Percentiles rank a stretch among this genome's conserved stretches.
Conservation (phyloP, 2,888 invertebrate genomes). For the Oegoconia quadripuncta region DNA sequence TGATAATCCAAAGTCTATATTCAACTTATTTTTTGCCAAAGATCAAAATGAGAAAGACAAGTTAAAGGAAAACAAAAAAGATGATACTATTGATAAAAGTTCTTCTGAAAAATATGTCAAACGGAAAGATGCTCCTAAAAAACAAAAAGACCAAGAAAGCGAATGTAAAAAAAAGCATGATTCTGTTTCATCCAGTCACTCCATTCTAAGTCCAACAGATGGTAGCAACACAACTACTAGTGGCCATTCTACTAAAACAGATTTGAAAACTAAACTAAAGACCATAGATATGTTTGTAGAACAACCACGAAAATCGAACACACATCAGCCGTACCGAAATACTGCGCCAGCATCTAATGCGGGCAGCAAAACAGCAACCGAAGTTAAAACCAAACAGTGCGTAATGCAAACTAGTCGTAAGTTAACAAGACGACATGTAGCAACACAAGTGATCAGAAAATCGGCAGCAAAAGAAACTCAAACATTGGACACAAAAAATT, state of each 20-base stretch:
- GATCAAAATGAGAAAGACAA: constrained; percentile 30
- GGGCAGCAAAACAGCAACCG: constrained; percentile 31
- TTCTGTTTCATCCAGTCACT: constrained; percentile 47
- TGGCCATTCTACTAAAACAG: constrained; percentile 40
- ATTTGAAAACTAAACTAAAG: constrained; percentile 53
- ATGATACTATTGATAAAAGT: constrained; percentile 37
- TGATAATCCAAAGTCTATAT: constrained; percentile 41
- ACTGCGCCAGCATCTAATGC: constrained; percentile 34
- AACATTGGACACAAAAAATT: constrained; percentile 33
- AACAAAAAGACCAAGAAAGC: constrained; percentile 33
- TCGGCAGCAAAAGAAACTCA: constrained; percentile 44
- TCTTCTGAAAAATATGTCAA: constrained; percentile 66
- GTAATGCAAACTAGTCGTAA: constrained; percentile 28
- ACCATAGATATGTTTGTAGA: constrained; percentile 63
- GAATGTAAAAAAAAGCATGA: constrained; percentile 39
- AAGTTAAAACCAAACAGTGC: constrained; percentile 30
- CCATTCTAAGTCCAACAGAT: constrained; percentile 48
- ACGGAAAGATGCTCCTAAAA: constrained; percentile 52
- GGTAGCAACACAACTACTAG: constrained; percentile 27
- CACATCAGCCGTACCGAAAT: constrained; percentile 56
- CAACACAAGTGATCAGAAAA: constrained; percentile 46
- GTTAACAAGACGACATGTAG: constrained; percentile 33
- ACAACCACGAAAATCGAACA: constrained; percentile 44
- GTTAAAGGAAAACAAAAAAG: constrained; percentile 39
- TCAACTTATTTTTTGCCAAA: constrained; percentile 43